Base-by-base conservation (phyloP, 2,888 invertebrate species). In the Leucoptera coffeella region DNA sequence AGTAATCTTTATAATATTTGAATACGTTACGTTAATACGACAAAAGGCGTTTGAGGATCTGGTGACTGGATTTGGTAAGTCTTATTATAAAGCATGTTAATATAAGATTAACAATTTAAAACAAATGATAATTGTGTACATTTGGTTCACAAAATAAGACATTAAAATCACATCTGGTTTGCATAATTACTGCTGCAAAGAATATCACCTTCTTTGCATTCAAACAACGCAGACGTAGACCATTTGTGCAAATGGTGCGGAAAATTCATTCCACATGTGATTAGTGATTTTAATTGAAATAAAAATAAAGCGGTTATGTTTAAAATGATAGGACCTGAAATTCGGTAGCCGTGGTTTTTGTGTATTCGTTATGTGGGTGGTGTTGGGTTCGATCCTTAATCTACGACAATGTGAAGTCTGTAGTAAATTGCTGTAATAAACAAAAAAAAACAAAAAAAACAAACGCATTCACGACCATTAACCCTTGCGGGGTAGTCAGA, bases 1-100 rank as follows among this genome's bases (percentile, higher is more conserved):
- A 39, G 80, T 90, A 27, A 45, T 76, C 12, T 91, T 89, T 55
- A 80, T 90, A 24, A 65, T 81, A 32, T 82, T 82, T 38, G 76
- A 85, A 47, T 85, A 84, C 45, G 72, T 74, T 7, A 77, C 77
- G 31, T 62, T 83, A 35, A 62, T 80, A 44, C 74, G 79, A 14
- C 77, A 79, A 43, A 77, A 78, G 38, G 75, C 80, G 15, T 71
- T 80, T 23, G 75, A 74, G 38, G 69, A 62, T 44, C 74, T 80
- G 28, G 71, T 80, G 12, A 75, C 75, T 30, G 59, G 55, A 33
- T 58, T 54, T 36, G 69, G 69, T 30, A 27, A 30, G 32, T 23
- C 24, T 7, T 10, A 22, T 21, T n/a, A 15, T 64, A 50, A 58
- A 55, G 20, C 12, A 13, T 6, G 25, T 29, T 13, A 27, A 15